A percentile compares a stretch with the other conserved stretches of the same genome.
phyloP scores from a whole-genome alignment of 30 jellyfish, hydroid and myxozoan species.

The Pelagia noctiluca region DNA sequence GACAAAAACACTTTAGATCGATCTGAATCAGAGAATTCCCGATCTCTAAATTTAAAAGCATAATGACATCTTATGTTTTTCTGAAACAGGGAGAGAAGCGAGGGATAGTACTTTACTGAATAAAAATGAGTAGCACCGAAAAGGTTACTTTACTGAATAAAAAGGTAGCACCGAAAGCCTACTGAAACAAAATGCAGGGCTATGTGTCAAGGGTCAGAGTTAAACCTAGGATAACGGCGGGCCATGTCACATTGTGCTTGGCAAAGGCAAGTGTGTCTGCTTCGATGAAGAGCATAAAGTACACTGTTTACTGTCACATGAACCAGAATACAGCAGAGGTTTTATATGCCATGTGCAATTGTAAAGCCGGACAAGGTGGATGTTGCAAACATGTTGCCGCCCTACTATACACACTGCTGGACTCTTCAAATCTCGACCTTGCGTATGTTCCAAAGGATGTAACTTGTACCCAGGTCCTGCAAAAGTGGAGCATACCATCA shows the following conservation, averaged over 20 bases:
- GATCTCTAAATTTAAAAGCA: too few species aligned
- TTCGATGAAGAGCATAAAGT: too few species aligned
- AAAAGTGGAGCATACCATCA: conserved; percentile 35
- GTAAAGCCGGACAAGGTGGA: conserved; percentile 50
- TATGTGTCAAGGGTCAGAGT: neutral
- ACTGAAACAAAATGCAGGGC: neutral
- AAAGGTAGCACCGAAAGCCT: neutral
- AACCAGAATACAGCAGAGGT: neutral
- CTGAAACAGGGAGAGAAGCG: too few species aligned
- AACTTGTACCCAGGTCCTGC: conserved; percentile 46
- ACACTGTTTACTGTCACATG: too few species aligned
- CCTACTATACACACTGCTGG: conserved; percentile 47
- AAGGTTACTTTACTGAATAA: too few species aligned
- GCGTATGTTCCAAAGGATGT: conserved; percentile 37
- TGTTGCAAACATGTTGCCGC: too few species aligned
- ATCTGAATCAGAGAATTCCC: conserved; percentile 34
- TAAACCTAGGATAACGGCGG: neutral
- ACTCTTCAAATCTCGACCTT: conserved; percentile 27
- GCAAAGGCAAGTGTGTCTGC: too few species aligned
- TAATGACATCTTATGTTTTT: too few species aligned
- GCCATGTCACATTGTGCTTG: neutral
- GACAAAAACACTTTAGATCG: conserved; percentile 30
- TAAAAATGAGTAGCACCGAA: too few species aligned
- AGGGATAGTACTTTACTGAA: too few species aligned
- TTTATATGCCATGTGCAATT: conserved; percentile 19